phyloP scores from a whole-genome alignment of 1,140 invertebrate genomes.

The Solenopsis fugax region DNA sequence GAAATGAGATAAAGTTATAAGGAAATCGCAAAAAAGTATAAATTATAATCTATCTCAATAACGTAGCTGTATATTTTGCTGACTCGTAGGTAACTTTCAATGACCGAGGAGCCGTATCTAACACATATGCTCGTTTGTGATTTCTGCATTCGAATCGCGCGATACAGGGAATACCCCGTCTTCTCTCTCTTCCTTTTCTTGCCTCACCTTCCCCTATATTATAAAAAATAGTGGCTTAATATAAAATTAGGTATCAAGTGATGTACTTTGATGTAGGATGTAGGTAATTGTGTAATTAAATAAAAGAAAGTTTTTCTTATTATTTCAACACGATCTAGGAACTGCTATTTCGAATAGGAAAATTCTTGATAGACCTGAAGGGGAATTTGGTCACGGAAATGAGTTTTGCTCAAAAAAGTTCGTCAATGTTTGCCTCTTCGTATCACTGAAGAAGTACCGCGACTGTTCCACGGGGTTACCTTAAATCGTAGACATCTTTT shows the following conservation, averaged over 20 bases:
- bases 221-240: not conserved
- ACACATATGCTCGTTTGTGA: too few relatives aligned
- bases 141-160: too few relatives aligned
- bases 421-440: slow-evolving; percentile 20
- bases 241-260: not conserved
- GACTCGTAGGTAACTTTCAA: too few relatives aligned
- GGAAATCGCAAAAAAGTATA: too few relatives aligned
- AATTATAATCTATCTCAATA: too few relatives aligned
- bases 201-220: too few relatives aligned
- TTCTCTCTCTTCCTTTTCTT: too few relatives aligned
- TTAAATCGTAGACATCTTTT: slow-evolving; percentile 56
- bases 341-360: not conserved
- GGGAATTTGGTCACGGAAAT: slow-evolving; percentile 25
- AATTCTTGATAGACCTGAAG: not conserved
- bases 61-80: too few relatives aligned
- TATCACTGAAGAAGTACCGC: slow-evolving; percentile 2
- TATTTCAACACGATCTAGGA: not conserved
- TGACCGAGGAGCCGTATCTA: too few relatives aligned
- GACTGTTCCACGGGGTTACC: slow-evolving; percentile 27
- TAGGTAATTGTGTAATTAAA: not conserved
- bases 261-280: not conserved
- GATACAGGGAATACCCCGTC: too few relatives aligned
- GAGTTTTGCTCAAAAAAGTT: slow-evolving; percentile 29
- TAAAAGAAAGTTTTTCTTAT: not conserved
- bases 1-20: too few relatives aligned